Evolutionary conservation across 2,113 vertebrate species (phyloP).

Genomic region (Psilopsiagon aurifrons): DNA sequence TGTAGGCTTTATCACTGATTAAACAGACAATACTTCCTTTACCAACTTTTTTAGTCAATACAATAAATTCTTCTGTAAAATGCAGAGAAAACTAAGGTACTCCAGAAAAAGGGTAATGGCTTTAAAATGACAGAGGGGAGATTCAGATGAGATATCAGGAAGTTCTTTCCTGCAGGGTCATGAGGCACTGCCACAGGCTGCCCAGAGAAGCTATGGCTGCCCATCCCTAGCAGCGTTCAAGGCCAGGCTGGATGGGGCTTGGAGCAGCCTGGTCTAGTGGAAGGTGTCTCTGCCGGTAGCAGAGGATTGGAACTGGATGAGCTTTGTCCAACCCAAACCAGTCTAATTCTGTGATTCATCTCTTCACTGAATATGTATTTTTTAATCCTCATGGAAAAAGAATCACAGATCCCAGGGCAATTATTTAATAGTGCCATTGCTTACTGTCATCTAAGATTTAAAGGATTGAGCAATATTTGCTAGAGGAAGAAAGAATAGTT

Average conservation of each 20-base stretch:
- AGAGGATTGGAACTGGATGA: not conserved
- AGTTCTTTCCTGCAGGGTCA: not conserved
- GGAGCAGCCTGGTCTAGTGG: not conserved
- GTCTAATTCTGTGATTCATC: not conserved
- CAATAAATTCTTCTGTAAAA: not conserved
- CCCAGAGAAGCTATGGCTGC: not conserved
- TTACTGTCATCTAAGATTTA: not conserved
- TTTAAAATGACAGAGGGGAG: not conserved
- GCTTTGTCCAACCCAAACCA: not conserved
- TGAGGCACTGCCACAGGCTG: not conserved
- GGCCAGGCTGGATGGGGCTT: not conserved
- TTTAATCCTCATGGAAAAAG: not conserved
- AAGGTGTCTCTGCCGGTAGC: not conserved
- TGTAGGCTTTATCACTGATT: not conserved
- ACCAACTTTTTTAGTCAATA: not conserved
- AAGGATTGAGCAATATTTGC: conserved; percentile 43
- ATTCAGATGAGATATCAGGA: not conserved
- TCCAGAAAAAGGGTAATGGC: not conserved
- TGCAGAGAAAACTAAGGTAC: not conserved
- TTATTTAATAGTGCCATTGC: not conserved
- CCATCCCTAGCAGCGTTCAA: not conserved
- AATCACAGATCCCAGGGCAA: not conserved
- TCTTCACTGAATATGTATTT: not conserved
- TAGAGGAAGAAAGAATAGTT: conserved; percentile 16
- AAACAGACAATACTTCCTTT: not conserved